phyloP scores from a whole-genome alignment of 2,888 invertebrate species.

The Diploptera punctata region DNA sequence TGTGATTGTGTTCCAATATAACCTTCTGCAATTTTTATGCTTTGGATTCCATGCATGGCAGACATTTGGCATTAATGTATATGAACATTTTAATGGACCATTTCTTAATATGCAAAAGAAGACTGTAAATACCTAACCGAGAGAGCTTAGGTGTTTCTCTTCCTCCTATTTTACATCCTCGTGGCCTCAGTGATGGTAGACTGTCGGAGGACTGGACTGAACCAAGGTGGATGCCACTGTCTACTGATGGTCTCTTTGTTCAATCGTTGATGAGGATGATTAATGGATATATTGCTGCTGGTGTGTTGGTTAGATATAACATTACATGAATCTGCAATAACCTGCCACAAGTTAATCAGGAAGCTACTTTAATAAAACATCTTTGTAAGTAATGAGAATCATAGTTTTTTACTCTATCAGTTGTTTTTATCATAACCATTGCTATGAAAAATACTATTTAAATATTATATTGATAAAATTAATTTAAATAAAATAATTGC shows the following conservation, averaged over 20 bases:
- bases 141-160: conserved; percentile 56
- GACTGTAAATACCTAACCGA: conserved; percentile 56
- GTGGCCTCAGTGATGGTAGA: conserved; percentile 49
- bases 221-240: conserved; percentile 80
- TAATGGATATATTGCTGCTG: conserved; percentile 6
- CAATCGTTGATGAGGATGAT: conserved; percentile 51
- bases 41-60: too few species aligned
- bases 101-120: not conserved
- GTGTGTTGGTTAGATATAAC: not conserved
- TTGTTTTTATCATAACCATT: too few species aligned
- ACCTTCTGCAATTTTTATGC: too few species aligned
- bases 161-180: conserved; percentile 48
- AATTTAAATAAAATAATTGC: too few species aligned
- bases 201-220: conserved; percentile 55
- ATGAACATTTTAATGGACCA: not conserved
- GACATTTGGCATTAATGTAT: too few species aligned
- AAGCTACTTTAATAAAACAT: too few species aligned
- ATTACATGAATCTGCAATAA: conserved; percentile 18
- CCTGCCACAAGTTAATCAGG: too few species aligned
- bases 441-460: too few species aligned
- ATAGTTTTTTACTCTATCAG: too few species aligned
- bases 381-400: too few species aligned
- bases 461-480: too few species aligned
- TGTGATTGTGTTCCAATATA: too few species aligned
- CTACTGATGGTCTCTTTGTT: conserved; percentile 77